Percentiles rank a stretch among this genome's conserved stretches.
Evolutionary conservation across 2,888 invertebrate species (phyloP).

Genomic region (Eucriotettix oculatus): DNA sequence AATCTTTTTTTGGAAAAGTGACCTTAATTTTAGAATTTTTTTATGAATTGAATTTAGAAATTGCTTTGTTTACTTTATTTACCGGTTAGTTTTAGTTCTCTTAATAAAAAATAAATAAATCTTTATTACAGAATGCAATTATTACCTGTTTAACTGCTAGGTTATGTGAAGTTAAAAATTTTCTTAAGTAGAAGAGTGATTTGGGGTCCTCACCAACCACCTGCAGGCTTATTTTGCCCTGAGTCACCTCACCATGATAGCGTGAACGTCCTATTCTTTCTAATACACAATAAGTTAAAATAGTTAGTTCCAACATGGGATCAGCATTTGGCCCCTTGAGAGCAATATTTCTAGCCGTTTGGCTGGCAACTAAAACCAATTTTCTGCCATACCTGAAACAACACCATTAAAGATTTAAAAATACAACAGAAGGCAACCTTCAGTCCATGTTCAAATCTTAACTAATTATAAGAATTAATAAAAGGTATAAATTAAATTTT

Average conservation of each 20-base stretch:
- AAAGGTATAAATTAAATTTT: too few species aligned
- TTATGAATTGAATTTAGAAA: too few species aligned
- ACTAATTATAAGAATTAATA: too few species aligned
- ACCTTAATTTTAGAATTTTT: too few species aligned
- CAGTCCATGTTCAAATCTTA: too few species aligned
- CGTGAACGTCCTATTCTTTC: conserved; percentile 59
- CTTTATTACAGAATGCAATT: too few species aligned
- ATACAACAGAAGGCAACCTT: neutral
- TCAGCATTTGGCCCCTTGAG: conserved; percentile 30
- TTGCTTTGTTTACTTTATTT: too few species aligned
- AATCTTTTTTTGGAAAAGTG: too few species aligned
- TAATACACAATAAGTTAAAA: conserved; percentile 48
- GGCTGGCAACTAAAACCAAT: conserved; percentile 54
- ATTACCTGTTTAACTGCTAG: conserved; percentile 42
- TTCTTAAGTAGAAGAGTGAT: conserved; percentile 43
- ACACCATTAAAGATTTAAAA: neutral
- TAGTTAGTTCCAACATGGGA: conserved; percentile 28
- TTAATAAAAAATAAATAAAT: too few species aligned
- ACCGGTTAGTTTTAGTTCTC: too few species aligned
- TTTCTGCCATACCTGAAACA: conserved; percentile 37
- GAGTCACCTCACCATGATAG: conserved; percentile 49
- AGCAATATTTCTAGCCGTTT: conserved; percentile 36
- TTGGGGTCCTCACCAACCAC: conserved; percentile 39
- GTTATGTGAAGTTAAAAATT: conserved; percentile 36
- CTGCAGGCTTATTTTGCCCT: conserved; percentile 40